A percentile compares a stretch with the other conserved stretches of the same genome.
phyloP scores from a whole-genome alignment of 2,888 invertebrate genomes.

The Scaptomyza tumidula region DNA sequence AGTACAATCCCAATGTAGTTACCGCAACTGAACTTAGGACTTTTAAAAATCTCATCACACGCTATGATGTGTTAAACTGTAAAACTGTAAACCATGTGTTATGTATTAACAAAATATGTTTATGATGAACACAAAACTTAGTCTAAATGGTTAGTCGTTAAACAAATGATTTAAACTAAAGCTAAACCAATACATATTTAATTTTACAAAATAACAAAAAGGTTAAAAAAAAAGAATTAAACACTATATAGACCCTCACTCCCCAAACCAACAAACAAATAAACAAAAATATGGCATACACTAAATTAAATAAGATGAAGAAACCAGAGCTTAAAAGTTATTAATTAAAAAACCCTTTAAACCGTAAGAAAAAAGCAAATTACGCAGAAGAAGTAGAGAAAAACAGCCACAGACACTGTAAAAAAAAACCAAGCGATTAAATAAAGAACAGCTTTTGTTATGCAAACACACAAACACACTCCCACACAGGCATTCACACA shows the following conservation, averaged over 20 bases:
- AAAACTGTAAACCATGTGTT: constrained; percentile 72
- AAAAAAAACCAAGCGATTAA: constrained; percentile 62
- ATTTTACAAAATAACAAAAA: constrained; percentile 50
- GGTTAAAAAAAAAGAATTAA: constrained; percentile 8
- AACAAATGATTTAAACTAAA: constrained; percentile 63
- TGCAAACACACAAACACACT: constrained; percentile 41
- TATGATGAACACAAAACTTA: constrained; percentile 64
- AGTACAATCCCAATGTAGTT: constrained; percentile 46
- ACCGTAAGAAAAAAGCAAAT: constrained; percentile 58
- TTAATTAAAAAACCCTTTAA: constrained; percentile 54
- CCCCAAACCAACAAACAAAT: constrained; percentile 36
- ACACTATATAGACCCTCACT: constrained; percentile 41
- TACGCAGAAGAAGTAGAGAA: constrained; percentile 46
- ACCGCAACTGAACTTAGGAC: constrained; percentile 59
- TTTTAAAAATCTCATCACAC: constrained; percentile 40
- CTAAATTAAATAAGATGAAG: constrained; percentile 64
- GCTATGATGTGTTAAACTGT: constrained; percentile 62
- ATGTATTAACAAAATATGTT: constrained; percentile 69
- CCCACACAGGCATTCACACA: constrained; percentile 20
- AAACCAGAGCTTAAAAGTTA: constrained; percentile 76
- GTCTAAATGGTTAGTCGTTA: constrained; percentile 75
- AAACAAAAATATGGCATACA: constrained; percentile 63
- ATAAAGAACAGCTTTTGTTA: constrained; percentile 65
- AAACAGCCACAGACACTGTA: constrained; percentile 69
- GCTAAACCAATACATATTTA: constrained; percentile 44